These are phyloP conservation scores for Tamias sibiricus DNA, from an alignment of 2,113 vertebrate species.

Conservation along the genomic window DNA sequence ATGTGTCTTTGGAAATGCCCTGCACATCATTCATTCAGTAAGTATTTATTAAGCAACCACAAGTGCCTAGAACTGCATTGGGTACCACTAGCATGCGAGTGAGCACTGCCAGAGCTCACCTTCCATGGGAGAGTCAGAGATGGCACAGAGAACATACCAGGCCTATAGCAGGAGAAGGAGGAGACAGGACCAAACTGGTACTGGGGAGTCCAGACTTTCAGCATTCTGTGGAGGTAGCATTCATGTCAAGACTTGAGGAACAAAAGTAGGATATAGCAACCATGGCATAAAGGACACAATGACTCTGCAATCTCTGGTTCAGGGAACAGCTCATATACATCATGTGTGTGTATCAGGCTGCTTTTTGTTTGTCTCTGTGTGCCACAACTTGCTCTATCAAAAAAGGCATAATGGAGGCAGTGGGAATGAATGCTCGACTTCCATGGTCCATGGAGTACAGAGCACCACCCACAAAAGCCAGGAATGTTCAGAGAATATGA, in stretches of 20 bases:
- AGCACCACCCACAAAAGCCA: not conserved
- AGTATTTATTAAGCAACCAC: not conserved
- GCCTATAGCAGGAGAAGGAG: fast-evolving
- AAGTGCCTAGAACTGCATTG: not conserved
- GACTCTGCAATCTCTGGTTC: not conserved
- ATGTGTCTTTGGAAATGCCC: not conserved
- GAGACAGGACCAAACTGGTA: not conserved
- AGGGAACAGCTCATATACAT: not conserved
- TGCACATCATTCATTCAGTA: fast-evolving
- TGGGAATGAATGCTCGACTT: not conserved
- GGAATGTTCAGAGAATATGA: not conserved
- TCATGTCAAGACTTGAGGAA: no score
- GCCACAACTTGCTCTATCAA: not conserved
- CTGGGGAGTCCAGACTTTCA: not conserved
- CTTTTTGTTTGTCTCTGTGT: not conserved
- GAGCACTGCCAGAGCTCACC: not conserved
- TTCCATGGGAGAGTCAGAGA: not conserved
- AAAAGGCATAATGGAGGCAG: fast-evolving
- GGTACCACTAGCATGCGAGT: fast-evolving
- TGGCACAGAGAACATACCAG: not conserved
- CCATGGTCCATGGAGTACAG: not conserved
- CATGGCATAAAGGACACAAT: fast-evolving
- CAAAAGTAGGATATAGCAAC: not conserved
- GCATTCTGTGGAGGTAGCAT: not conserved
- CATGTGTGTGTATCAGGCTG: not conserved